Conservation (phyloP, 2,888 invertebrate genomes). For the Amiota mariae region DNA sequence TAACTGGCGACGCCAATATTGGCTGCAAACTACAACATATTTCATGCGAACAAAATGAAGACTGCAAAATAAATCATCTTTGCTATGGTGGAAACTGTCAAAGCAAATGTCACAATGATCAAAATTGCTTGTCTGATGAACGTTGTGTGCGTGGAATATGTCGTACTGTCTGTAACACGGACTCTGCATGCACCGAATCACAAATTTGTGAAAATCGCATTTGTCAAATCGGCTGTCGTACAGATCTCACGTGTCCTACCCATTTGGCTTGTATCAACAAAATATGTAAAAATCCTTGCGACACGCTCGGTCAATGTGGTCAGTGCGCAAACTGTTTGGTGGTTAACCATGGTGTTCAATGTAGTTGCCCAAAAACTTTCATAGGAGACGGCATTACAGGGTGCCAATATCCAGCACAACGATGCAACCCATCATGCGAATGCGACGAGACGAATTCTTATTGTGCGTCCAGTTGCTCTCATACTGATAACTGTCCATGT, state of each 20-base stretch:
- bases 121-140: slow-evolving; percentile 88
- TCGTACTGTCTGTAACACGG: slow-evolving; percentile 89
- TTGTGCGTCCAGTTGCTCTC: slow-evolving; percentile 81
- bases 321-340: slow-evolving; percentile 88
- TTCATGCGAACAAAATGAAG: slow-evolving; percentile 79
- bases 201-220: slow-evolving; percentile 91
- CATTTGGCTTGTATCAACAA: slow-evolving; percentile 87
- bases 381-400: slow-evolving; percentile 87
- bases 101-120: slow-evolving; percentile 85
- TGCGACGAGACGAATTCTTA: slow-evolving; percentile 86
- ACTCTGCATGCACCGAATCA: slow-evolving; percentile 84
- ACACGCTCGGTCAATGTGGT: slow-evolving; percentile 83
- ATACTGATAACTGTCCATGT: slow-evolving; percentile 83
- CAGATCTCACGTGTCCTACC: slow-evolving; percentile 84
- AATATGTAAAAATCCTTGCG: slow-evolving; percentile 87
- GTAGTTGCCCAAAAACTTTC: slow-evolving; percentile 87
- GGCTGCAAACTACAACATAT: slow-evolving; percentile 82
- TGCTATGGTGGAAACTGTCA: slow-evolving; percentile 88
- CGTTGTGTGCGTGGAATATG: slow-evolving; percentile 89
- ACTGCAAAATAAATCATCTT: slow-evolving; percentile 82
- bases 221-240: slow-evolving; percentile 90
- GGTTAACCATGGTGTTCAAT: slow-evolving; percentile 87
- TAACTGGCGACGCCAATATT: slow-evolving; percentile 83
- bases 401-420: slow-evolving; percentile 82
- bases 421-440: slow-evolving; percentile 85